A percentile compares a stretch with the other conserved stretches of the same genome.
phyloP scores from a whole-genome alignment of 2,797 vertebrate genomes.

The Sebastes matsubarae region DNA sequence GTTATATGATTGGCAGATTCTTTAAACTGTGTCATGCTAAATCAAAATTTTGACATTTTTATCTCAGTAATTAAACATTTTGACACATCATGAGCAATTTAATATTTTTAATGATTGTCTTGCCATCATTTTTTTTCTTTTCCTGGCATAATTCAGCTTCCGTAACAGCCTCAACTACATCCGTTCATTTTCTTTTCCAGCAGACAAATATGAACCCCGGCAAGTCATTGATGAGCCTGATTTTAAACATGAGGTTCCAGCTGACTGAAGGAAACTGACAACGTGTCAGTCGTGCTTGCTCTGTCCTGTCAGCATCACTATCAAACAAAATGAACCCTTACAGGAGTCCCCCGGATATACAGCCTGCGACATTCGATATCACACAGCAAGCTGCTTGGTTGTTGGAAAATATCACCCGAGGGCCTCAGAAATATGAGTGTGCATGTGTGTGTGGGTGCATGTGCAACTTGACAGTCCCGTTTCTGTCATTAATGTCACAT shows the following conservation, averaged over 20 bases:
- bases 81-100: background rate
- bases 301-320: constrained; percentile 57
- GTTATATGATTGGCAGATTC: background rate
- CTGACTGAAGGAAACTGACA: constrained; percentile 63
- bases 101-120: background rate
- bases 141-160: background rate
- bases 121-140: background rate
- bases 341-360: constrained; percentile 32
- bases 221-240: constrained; percentile 34
- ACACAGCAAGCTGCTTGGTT: constrained; percentile 38
- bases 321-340: constrained; percentile 42
- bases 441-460: constrained; percentile 33
- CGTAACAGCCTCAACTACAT: background rate
- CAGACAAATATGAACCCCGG: constrained; percentile 12
- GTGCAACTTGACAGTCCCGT: constrained; percentile 50
- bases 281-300: constrained; percentile 46
- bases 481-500: constrained; percentile 71
- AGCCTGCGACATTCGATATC: constrained; percentile 29
- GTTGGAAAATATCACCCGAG: constrained; percentile 45
- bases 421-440: constrained; percentile 32
- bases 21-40: background rate
- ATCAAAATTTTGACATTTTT: background rate
- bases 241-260: constrained; percentile 69
- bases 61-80: background rate
- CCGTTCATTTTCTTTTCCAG: background rate